Base-by-base conservation (phyloP, 2,797 vertebrate species). In the Rhinichthys osculus region DNA sequence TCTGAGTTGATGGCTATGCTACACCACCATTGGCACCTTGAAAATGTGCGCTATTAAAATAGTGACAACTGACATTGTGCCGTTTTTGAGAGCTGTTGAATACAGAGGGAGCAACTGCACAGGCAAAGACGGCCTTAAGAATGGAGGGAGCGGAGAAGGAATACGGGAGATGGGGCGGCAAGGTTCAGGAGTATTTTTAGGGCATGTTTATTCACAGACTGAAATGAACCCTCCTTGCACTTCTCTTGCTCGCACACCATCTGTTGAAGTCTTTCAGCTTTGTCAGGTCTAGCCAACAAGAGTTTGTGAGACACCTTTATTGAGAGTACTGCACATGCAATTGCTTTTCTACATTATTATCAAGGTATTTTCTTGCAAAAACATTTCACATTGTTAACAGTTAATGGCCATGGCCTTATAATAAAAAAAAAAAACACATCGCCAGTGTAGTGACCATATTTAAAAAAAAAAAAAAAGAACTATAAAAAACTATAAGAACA, bases 201-300 rank as follows among this genome's bases (percentile, higher is more conserved):
- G 88, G 89, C 92, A 93, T 91, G 93, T 95, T 94, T 96, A 95
- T 96, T 96, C 95, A 93, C 90, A 92, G 94, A 92, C 89, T 91
- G 93, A 95, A 95, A 95, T 94, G 92, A 93, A 94, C 89, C 92
- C 92, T 90, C 90, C 93, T 89, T 92, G 89, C 93, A 92, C 90
- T 91, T 93, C 93, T 92, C 93, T 91, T 91, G 90, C 76, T 84
- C 86, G 87, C 83, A 84, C 42, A 86, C 89, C 91, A 92, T 91
- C 90, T 92, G 92, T 94, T 87, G 85, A 92, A 89, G 90, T 92
- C 92, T 93, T 93, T 96, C 94, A 95, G 90, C 85, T 93, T 91
- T 94, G 92, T 94, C 93, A 93, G 87, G 83, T 85, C 78, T 86
- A 17, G 47, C 52, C 47, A 82, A 71, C 21, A 69, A 44, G 40